Evolutionary conservation across 2,888 invertebrate species (phyloP).

Genomic region (Homarus gammarus): DNA sequence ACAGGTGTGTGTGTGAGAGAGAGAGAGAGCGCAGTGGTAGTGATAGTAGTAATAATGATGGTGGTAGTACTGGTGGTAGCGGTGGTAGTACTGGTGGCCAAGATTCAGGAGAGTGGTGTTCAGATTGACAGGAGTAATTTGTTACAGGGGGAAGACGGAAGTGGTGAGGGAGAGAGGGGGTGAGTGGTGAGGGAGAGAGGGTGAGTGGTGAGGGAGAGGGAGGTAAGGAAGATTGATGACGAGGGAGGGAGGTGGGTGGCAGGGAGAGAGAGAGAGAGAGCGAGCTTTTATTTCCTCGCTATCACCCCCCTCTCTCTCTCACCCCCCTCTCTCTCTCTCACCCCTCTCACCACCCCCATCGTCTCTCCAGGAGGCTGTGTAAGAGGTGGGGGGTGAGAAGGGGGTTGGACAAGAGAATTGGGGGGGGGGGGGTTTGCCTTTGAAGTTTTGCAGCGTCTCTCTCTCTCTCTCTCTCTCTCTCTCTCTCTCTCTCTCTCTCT

Average conservation of each 20-base stretch:
- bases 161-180: neutral
- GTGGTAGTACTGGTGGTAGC: too few relatives aligned
- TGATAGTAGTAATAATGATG: neutral
- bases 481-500: neutral
- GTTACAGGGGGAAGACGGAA: neutral
- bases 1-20: too few relatives aligned
- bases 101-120: neutral
- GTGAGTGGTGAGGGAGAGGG: neutral
- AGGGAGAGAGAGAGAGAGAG: too few relatives aligned
- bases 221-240: neutral
- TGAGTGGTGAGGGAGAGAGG: neutral
- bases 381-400: neutral
- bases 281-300: constrained; percentile 7
- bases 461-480: too few relatives aligned
- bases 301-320: neutral
- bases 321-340: too few relatives aligned
- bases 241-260: constrained; percentile 1
- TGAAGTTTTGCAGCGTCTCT: neutral
- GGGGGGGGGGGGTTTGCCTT: neutral
- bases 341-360: too few relatives aligned
- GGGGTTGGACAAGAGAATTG: neutral
- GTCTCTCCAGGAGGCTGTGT: neutral
- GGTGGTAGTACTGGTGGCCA: neutral
- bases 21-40: neutral
- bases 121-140: neutral